A percentile compares a stretch with the other conserved stretches of the same genome.
Evolutionary conservation across 1,140 invertebrate species (phyloP).

Genomic region (Epicauta chinensis): DNA sequence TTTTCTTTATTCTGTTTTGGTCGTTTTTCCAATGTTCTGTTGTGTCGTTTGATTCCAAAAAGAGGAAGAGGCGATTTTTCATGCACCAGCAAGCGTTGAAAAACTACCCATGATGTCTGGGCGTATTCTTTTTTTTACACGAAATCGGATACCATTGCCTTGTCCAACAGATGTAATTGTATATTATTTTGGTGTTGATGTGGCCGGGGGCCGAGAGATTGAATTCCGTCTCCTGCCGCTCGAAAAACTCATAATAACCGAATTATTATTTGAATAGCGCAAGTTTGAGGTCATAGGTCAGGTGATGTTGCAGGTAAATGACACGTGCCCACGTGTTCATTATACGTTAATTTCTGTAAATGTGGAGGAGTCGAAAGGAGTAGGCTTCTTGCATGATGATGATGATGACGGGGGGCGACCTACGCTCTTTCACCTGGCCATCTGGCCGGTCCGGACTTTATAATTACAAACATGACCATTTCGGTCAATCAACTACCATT

Average conservation of each 20-base stretch:
- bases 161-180: not conserved
- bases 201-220: not conserved
- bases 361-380: too few relatives aligned
- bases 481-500: constrained; percentile 2
- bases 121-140: not conserved
- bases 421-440: constrained; percentile 20
- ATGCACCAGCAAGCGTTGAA: too few relatives aligned
- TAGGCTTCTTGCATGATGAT: too few relatives aligned
- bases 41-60: constrained; percentile 2
- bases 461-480: constrained; percentile 1
- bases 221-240: too few relatives aligned
- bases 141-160: not conserved
- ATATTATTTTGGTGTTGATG: not conserved
- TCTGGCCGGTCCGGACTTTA: constrained; percentile 14
- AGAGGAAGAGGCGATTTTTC: too few relatives aligned
- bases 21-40: not conserved
- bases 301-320: constrained; percentile 5
- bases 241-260: too few relatives aligned
- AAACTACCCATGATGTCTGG: too few relatives aligned
- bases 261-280: not conserved
- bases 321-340: constrained; percentile 22
- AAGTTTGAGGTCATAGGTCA: constrained; percentile 3
- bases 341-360: constrained; percentile 1
- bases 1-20: not conserved
- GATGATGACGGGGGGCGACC: not conserved